phyloP scores from a whole-genome alignment of 2,113 vertebrate genomes.

The Cottus gobio region DNA sequence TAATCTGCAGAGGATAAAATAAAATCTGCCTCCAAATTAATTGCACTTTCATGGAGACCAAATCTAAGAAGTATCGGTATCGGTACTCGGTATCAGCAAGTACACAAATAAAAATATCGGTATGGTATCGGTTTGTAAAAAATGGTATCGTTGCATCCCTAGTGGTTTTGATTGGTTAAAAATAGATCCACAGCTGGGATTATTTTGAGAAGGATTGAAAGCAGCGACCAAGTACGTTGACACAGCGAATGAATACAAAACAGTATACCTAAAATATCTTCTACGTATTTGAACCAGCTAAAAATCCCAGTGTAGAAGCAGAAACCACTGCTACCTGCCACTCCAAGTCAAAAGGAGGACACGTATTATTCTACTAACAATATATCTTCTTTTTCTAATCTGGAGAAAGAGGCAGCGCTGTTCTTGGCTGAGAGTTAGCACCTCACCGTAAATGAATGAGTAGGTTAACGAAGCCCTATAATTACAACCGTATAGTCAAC shows the following conservation, averaged over 20 bases:
- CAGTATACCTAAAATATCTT: neutral
- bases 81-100: too few species aligned
- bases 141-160: too few species aligned
- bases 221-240: neutral
- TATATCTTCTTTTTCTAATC: neutral
- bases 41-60: too few species aligned
- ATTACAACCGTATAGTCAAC: neutral
- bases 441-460: neutral
- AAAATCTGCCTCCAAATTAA: too few species aligned
- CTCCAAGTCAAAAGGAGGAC: neutral
- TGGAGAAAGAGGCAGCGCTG: neutral
- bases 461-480: neutral
- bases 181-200: slow-evolving; percentile 24
- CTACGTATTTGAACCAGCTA: neutral
- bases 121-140: too few species aligned
- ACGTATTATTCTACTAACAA: neutral
- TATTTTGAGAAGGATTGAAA: neutral
- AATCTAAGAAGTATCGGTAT: too few species aligned
- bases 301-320: neutral
- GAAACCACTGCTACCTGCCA: neutral
- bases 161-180: slow-evolving; percentile 22
- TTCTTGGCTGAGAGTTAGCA: neutral
- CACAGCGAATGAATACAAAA: neutral
- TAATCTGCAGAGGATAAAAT: too few species aligned
- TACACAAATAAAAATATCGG: too few species aligned